Evolutionary conservation across 2,888 invertebrate genomes (phyloP).

Genomic region (Eledone cirrhosa): DNA sequence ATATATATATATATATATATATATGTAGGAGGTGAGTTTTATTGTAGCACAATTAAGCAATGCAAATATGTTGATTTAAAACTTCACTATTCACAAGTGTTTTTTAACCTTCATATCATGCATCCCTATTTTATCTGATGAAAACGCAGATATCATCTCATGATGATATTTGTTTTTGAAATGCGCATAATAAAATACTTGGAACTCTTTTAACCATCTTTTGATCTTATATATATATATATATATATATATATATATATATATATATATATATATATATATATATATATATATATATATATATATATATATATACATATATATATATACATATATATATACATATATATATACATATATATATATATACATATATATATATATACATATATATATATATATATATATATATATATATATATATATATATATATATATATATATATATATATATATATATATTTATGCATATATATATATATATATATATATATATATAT

Average conservation of each 20-base stretch:
- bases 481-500: not conserved
- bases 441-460: not conserved
- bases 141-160: too few species aligned
- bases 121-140: too few species aligned
- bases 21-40: too few species aligned
- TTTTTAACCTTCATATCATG: too few species aligned
- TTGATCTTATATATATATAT: not conserved
- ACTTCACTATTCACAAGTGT: not conserved
- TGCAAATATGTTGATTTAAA: not conserved
- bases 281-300: not conserved
- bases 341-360: not conserved
- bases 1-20: not conserved
- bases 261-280: not conserved
- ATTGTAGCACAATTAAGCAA: not conserved
- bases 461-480: slow-evolving; percentile 7
- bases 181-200: too few species aligned
- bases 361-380: not conserved
- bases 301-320: not conserved
- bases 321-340: not conserved
- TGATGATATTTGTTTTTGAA: too few species aligned
- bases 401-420: not conserved
- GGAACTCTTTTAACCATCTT: too few species aligned
- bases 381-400: not conserved
- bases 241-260: not conserved
- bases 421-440: not conserved